These are phyloP conservation scores for Lithophane ornitopus DNA, from an alignment of 2,888 invertebrate genomes.

Conservation along the genomic window DNA sequence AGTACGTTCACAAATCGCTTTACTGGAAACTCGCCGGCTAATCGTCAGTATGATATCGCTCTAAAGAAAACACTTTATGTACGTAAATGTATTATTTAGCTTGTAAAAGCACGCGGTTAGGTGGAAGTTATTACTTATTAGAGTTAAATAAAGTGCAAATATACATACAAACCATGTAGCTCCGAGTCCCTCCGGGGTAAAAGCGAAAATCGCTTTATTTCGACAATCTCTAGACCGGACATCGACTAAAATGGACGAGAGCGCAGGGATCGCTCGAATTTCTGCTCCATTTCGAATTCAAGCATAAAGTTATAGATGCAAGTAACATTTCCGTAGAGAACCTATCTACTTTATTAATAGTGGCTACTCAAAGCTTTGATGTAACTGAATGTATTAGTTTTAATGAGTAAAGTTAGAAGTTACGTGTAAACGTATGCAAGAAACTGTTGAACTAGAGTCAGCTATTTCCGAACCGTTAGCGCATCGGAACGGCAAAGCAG, in stretches of 20 bases:
- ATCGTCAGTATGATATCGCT: no score
- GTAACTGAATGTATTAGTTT: conserved; percentile 47
- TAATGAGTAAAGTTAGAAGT: conserved; percentile 60
- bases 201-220: conserved; percentile 49
- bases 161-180: not conserved
- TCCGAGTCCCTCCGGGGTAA: not conserved
- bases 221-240: conserved; percentile 22
- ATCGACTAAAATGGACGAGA: conserved; percentile 28
- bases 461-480: conserved; percentile 48
- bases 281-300: conserved; percentile 33
- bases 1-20: no score
- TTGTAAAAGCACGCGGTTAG: not conserved
- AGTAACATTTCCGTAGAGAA: conserved; percentile 29
- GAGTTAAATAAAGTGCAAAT: conserved; percentile 1
- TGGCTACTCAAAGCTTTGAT: conserved; percentile 44
- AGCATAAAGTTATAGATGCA: conserved; percentile 30
- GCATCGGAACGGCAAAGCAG: conserved; percentile 40
- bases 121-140: not conserved
- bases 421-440: conserved; percentile 57
- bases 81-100: not conserved
- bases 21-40: no score
- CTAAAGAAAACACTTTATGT: not conserved
- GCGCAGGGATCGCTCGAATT: conserved; percentile 21
- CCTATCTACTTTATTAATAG: conserved; percentile 1
- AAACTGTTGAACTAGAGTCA: conserved; percentile 42